Evolutionary conservation across 1,140 invertebrate species (phyloP), one percentile per base, ranked within the genome.

Genomic region (Trichonephila clavipes): DNA sequence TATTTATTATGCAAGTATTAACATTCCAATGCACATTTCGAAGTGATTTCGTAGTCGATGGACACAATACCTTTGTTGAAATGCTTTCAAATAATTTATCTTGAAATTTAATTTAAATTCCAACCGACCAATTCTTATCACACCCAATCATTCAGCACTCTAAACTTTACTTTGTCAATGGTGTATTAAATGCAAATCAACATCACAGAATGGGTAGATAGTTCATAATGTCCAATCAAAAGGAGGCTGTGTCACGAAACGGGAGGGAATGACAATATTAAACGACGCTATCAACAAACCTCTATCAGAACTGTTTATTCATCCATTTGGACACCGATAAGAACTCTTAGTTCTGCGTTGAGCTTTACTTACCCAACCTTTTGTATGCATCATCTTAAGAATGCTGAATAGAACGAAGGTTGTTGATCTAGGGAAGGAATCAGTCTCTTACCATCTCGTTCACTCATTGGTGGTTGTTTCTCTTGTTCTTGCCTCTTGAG

Each of bases 251-350:
- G 34, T 4, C 24, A 40, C 16, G 24, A 6, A 16, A 77, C 1
- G 34, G 16, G 72, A 77, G 34, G 21, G 72, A 40, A 40, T 18
- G 72, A 40, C 72, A 40, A 40, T 77, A 77, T 77, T 77, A 77
- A 77, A 16, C 28, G 72, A 77, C 28, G 28, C 28, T 77, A 77
- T 77, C 72, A 77, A 40, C 16, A 16, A 77, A 77, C 72, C 72
- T 77, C 34, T 34, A 77, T 77, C 72, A 77, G 72, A 34, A 16
- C 72, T 77, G 72, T 77, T 77, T 77, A 77, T 77, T 77, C 72
- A 77, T 77, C 72, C 72, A 77, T 77, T 77, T 77, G 72, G 72
- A 77, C 72, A 2, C 24, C 72, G 72, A 77, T 77, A 77, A 77
- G 72, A 40, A 28, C 16, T 34, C 34, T 40, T 19, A 14, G 34